A percentile compares a stretch with the other conserved stretches of the same genome.
Evolutionary conservation across 2,113 vertebrate species (phyloP).

Genomic region (Lophius piscatorius): DNA sequence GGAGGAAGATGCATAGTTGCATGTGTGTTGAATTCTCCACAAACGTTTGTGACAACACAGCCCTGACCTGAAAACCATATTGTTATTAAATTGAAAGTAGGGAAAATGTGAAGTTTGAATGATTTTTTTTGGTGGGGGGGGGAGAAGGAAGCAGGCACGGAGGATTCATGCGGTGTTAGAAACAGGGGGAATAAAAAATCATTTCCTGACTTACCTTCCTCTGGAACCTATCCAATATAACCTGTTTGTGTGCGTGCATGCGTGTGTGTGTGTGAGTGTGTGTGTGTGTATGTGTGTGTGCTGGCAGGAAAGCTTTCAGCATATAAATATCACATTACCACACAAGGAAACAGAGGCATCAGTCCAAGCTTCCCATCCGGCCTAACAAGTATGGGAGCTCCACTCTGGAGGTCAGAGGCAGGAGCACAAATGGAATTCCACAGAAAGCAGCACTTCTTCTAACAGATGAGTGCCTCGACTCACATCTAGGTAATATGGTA

Average conservation of each 20-base stretch:
- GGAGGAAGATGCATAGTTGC: constrained; percentile 22
- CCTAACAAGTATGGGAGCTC: constrained; percentile 74
- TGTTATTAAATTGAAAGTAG: constrained; percentile 44
- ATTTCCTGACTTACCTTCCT: constrained; percentile 62
- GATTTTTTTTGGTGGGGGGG: constrained; percentile 21
- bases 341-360: constrained; percentile 81
- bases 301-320: constrained; percentile 77
- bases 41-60: constrained; percentile 48
- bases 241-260: constrained; percentile 49
- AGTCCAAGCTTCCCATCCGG: constrained; percentile 68
- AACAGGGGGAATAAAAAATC: constrained; percentile 45
- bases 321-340: constrained; percentile 86
- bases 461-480: constrained; percentile 64
- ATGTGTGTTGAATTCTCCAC: constrained; percentile 44
- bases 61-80: constrained; percentile 68
- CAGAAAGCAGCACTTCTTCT: constrained; percentile 63
- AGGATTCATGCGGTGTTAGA: constrained; percentile 48
- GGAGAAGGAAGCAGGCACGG: constrained; percentile 26
- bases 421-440: constrained; percentile 71
- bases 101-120: constrained; percentile 34
- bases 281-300: constrained; percentile 35
- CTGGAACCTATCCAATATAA: constrained; percentile 76
- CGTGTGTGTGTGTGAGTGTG: constrained; percentile 32
- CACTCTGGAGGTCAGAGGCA: constrained; percentile 68
- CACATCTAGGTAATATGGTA: constrained; percentile 51